These are phyloP conservation scores for Peromyscus polionotus DNA, from an alignment of 2,113 vertebrate genomes.

Conservation along the genomic window DNA sequence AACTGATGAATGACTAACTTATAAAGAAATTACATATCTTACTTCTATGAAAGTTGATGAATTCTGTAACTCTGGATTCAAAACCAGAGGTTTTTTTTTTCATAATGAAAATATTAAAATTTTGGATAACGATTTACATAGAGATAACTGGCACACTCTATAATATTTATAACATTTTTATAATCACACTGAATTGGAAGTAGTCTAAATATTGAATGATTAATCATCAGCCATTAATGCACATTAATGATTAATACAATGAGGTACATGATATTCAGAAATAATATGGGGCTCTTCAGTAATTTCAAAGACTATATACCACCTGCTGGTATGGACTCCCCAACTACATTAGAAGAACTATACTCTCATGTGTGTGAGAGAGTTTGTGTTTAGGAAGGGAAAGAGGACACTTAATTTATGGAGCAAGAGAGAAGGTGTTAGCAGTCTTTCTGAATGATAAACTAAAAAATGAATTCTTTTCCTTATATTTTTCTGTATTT, in stretches of 20 bases:
- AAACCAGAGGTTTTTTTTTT: background rate
- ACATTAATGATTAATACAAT: background rate
- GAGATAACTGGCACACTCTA: background rate
- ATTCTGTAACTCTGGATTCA: background rate
- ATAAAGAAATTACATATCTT: background rate
- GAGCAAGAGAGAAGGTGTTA: background rate
- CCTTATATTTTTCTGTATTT: background rate
- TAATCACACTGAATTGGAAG: background rate
- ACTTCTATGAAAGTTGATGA: background rate
- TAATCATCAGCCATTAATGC: background rate
- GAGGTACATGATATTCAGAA: background rate
- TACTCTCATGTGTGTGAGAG: background rate
- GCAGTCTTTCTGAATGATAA: background rate
- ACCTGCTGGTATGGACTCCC: background rate
- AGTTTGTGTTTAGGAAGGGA: background rate
- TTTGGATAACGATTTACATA: conserved; percentile 7
- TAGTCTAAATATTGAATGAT: background rate
- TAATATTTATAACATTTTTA: background rate
- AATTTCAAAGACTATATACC: background rate
- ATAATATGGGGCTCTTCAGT: background rate
- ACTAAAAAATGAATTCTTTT: background rate
- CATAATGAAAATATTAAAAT: background rate
- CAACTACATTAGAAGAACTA: background rate
- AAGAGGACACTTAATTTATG: background rate
- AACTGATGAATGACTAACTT: background rate